Conservation (phyloP, 2,113 vertebrate genomes). For the Alces alces region DNA sequence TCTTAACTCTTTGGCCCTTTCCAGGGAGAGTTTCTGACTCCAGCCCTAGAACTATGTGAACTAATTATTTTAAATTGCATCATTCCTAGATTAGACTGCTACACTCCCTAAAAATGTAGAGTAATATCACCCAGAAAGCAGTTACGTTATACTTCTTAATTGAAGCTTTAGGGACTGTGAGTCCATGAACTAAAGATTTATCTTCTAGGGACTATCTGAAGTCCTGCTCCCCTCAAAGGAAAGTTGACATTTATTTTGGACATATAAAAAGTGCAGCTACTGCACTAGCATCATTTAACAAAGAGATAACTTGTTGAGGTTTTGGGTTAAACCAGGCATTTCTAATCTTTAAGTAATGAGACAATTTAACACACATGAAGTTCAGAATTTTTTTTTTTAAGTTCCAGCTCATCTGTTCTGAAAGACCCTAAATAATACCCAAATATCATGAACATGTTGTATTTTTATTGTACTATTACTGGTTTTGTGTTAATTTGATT, state of each 20-base stretch:
- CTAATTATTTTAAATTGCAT: conserved; percentile 5
- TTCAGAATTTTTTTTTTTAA: background rate
- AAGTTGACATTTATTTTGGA: background rate
- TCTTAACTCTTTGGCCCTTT: background rate
- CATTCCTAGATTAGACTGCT: background rate
- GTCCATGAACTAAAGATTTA: background rate
- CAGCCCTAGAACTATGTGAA: background rate
- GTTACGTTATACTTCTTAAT: conserved; percentile 22
- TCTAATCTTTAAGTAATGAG: background rate
- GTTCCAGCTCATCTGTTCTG: background rate
- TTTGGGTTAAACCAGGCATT: background rate
- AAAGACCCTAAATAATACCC: background rate
- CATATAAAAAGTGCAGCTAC: background rate
- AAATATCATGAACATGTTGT: background rate
- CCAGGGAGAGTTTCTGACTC: background rate
- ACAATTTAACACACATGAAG: background rate
- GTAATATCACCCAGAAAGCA: background rate
- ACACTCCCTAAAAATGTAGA: background rate
- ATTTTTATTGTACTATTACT: background rate
- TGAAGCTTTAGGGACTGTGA: background rate
- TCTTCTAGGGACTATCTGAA: background rate
- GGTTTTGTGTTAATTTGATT: background rate
- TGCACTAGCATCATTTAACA: background rate
- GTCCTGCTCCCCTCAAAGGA: background rate
- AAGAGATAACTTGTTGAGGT: background rate